Conservation (phyloP, 2,888 invertebrate species). For the Caenorhabditis sinica region DNA sequence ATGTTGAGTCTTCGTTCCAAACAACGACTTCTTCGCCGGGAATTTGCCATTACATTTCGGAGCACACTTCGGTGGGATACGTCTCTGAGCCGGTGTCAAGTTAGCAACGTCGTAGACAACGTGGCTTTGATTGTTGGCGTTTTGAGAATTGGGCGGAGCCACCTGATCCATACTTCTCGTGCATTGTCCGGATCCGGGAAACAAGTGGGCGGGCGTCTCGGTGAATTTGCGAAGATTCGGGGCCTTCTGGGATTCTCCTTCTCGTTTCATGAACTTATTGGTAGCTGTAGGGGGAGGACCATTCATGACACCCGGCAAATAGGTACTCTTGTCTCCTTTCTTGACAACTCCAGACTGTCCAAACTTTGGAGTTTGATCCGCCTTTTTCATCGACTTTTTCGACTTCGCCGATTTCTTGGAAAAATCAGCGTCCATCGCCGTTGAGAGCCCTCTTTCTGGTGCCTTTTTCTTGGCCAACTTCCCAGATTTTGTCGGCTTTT, state of each 20-base stretch:
- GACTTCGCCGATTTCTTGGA: conserved; percentile 16
- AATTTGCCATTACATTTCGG: background rate
- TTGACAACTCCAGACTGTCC: conserved; percentile 34
- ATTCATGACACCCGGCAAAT: conserved; percentile 35
- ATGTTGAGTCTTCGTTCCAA: conserved; percentile 7
- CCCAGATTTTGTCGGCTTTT: conserved; percentile 20
- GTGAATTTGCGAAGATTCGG: background rate
- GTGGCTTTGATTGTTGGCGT: background rate
- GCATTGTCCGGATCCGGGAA: conserved; percentile 51
- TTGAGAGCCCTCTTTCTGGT: no score
- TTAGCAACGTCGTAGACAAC: conserved; percentile 54
- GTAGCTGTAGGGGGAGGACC: conserved; percentile 1
- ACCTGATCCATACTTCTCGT: conserved; percentile 43
- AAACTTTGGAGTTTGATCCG: background rate
- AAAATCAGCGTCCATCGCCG: background rate
- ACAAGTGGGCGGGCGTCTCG: conserved; percentile 15
- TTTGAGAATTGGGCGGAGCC: conserved; percentile 12
- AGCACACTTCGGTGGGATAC: background rate
- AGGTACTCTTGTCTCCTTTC: conserved; percentile 31
- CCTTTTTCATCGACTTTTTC: background rate
- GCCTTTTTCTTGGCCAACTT: background rate
- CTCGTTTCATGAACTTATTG: background rate
- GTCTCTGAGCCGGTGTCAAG: conserved; percentile 33
- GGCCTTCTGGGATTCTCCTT: background rate
- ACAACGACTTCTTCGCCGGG: conserved; percentile 39